These are phyloP conservation scores for Fabriciana adippe DNA, from an alignment of 2,888 invertebrate genomes.

Conservation along the genomic window DNA sequence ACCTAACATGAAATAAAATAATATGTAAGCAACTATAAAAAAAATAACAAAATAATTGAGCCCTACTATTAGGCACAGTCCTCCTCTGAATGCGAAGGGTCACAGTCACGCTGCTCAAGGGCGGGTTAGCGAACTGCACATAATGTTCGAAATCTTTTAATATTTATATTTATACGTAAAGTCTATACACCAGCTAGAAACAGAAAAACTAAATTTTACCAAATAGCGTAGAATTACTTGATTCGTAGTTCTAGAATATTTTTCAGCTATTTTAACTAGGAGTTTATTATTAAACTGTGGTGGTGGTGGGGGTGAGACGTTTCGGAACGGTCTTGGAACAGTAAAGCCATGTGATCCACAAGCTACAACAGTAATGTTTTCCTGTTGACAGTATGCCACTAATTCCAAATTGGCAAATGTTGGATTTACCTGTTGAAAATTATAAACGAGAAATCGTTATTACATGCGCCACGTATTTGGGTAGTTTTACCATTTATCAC, in stretches of 20 bases:
- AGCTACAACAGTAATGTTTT: background rate
- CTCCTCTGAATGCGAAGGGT: too few relatives aligned
- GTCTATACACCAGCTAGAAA: background rate
- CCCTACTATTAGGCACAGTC: too few relatives aligned
- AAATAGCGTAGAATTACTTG: constrained; percentile 85
- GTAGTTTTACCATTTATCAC: too few relatives aligned
- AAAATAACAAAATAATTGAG: too few relatives aligned
- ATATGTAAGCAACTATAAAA: too few relatives aligned
- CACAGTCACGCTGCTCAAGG: too few relatives aligned
- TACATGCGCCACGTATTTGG: too few relatives aligned
- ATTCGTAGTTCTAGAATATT: constrained; percentile 84
- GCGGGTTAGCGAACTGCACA: too few relatives aligned
- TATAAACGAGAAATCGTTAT: background rate
- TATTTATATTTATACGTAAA: too few relatives aligned
- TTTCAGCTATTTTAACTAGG: constrained; percentile 69
- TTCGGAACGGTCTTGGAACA: background rate
- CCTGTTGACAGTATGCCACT: background rate
- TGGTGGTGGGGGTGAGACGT: background rate
- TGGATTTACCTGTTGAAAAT: constrained; percentile 9
- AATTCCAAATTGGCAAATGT: background rate
- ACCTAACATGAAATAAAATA: too few relatives aligned
- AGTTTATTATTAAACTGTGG: background rate
- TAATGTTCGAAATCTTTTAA: too few relatives aligned
- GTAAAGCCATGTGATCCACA: background rate
- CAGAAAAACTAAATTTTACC: constrained; percentile 61